phyloP scores from a whole-genome alignment of 2,797 vertebrate species.

The Mus spretus region DNA sequence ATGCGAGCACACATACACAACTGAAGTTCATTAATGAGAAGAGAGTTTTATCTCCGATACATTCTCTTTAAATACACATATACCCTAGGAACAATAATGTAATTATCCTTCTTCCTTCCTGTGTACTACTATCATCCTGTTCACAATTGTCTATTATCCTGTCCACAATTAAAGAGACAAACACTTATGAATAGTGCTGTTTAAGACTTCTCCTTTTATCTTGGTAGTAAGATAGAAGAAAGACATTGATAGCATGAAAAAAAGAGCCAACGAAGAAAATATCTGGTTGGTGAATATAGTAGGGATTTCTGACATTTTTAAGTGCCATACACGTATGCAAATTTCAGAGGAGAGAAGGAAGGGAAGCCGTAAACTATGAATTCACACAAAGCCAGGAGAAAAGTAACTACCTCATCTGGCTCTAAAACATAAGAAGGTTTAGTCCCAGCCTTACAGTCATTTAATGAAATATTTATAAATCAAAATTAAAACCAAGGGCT shows the following conservation, averaged over 20 bases:
- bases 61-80: neutral
- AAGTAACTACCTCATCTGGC: neutral
- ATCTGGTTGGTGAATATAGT: neutral
- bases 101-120: neutral
- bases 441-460: neutral
- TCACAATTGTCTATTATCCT: neutral
- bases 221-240: neutral
- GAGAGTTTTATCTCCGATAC: neutral
- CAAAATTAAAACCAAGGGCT: neutral
- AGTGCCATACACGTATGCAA: neutral
- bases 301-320: neutral
- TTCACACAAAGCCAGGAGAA: neutral
- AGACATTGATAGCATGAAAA: neutral
- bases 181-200: neutral
- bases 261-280: neutral
- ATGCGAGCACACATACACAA: neutral
- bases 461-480: constrained; percentile 45
- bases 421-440: neutral
- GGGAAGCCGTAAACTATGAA: neutral
- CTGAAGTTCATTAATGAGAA: constrained; percentile 1
- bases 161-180: neutral
- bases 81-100: neutral
- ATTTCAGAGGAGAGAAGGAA: neutral
- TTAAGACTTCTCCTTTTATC: neutral
- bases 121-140: neutral